Evolutionary conservation across 2,797 vertebrate species (phyloP).

Genomic region (Salarias fasciatus): DNA sequence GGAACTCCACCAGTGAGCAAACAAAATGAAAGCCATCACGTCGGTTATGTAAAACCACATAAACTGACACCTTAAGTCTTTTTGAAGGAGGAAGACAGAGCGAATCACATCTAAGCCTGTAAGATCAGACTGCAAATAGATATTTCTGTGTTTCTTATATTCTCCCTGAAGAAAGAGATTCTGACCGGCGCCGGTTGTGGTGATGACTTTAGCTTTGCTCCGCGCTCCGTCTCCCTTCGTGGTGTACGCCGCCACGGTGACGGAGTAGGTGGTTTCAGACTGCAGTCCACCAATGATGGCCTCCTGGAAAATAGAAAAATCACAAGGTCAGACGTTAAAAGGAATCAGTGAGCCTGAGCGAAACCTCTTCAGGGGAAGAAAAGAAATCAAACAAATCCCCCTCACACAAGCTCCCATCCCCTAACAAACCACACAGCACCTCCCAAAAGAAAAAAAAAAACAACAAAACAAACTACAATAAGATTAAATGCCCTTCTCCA

Average conservation of each 20-base stretch:
- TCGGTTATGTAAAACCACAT: no score
- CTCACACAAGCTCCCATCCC: conserved; percentile 55
- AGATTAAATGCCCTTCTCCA: conserved; percentile 45
- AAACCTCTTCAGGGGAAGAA: conserved; percentile 13
- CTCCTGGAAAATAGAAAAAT: conserved; percentile 82
- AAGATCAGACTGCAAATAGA: conserved; percentile 26
- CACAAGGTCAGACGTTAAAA: conserved; percentile 35
- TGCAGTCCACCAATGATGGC: conserved; percentile 90
- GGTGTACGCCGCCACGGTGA: conserved; percentile 96
- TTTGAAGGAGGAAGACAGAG: conserved; percentile 12
- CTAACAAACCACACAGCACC: conserved; percentile 55
- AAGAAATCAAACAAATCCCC: conserved; percentile 12
- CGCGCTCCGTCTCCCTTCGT: conserved; percentile 97
- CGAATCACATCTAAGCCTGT: conserved; percentile 18
- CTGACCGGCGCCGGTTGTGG: conserved; percentile 94
- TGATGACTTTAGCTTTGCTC: conserved; percentile 95
- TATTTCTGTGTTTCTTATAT: conserved; percentile 10
- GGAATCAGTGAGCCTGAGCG: conserved; percentile 6
- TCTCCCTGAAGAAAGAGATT: conserved; percentile 5
- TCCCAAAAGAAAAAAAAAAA: conserved; percentile 58
- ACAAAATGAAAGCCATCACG: no score
- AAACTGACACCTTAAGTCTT: no score
- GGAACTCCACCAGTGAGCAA: no score
- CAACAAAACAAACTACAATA: conserved; percentile 45
- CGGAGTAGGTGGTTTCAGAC: conserved; percentile 94